These are phyloP conservation scores for Noturus placidus DNA, from an alignment of 2,113 vertebrate species.

Conservation along the genomic window DNA sequence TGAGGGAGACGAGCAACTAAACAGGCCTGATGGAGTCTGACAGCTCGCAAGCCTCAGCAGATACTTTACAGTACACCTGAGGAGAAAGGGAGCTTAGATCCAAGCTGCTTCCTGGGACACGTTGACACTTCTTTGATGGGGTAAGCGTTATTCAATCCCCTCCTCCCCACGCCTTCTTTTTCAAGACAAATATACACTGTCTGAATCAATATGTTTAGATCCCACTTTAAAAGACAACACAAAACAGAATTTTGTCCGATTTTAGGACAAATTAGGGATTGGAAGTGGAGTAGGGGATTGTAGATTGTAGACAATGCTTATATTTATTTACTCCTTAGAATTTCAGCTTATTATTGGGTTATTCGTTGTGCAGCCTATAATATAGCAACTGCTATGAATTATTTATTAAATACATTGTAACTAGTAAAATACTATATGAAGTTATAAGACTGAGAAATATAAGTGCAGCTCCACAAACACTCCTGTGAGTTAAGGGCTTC, in stretches of 20 bases:
- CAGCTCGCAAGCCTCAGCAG: slow-evolving; percentile 25
- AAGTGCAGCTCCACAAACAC: neutral
- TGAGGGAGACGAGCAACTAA: slow-evolving; percentile 29
- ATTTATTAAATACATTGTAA: neutral
- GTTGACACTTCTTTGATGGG: slow-evolving; percentile 12
- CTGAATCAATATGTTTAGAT: slow-evolving; percentile 2
- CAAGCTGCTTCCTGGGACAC: slow-evolving; percentile 1
- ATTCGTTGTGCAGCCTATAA: neutral
- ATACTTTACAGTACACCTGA: slow-evolving; percentile 38
- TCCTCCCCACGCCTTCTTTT: neutral
- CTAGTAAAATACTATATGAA: neutral
- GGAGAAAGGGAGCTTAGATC: slow-evolving; percentile 42
- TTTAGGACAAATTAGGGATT: neutral
- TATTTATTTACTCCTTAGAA: neutral
- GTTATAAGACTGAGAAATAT: neutral
- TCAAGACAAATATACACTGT: neutral
- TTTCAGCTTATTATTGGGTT: neutral
- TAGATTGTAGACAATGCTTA: neutral
- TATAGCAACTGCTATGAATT: neutral
- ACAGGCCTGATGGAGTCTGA: slow-evolving; percentile 34
- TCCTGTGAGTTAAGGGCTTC: neutral
- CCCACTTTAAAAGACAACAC: neutral
- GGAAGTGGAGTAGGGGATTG: neutral
- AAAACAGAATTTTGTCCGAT: neutral
- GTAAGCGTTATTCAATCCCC: neutral